Conservation (phyloP, 1,140 invertebrate species). For the Neodiprion pinetum region DNA sequence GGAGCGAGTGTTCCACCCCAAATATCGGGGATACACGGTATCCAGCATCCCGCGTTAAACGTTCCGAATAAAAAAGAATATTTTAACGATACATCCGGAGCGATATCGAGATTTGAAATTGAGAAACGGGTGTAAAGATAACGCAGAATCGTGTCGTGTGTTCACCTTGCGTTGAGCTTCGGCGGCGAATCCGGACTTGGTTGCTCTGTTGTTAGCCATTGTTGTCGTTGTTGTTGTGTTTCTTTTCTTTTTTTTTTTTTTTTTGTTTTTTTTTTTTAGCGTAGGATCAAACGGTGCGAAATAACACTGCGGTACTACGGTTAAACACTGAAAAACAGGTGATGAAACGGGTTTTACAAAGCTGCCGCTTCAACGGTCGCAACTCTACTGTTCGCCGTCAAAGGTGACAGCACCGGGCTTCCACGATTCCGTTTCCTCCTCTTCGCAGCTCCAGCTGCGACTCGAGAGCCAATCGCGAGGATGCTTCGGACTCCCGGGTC, state of each 20-base stretch:
- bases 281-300: too few relatives aligned
- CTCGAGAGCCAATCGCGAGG: neutral
- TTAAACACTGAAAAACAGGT: neutral
- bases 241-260: neutral
- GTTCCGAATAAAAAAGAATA: too few relatives aligned
- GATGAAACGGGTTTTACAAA: neutral
- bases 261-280: too few relatives aligned
- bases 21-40: too few relatives aligned
- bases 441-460: neutral
- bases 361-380: neutral
- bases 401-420: neutral
- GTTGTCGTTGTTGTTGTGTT: conserved; percentile 16
- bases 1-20: too few relatives aligned
- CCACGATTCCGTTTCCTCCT: neutral
- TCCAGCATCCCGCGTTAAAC: too few relatives aligned
- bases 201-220: conserved; percentile 88
- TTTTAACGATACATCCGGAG: too few relatives aligned
- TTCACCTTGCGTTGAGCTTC: conserved; percentile 90
- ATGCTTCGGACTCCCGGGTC: neutral
- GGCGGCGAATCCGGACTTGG: conserved; percentile 93
- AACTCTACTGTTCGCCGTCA: neutral
- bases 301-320: neutral
- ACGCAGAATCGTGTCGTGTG: too few relatives aligned
- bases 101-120: too few relatives aligned
- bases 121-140: too few relatives aligned